Evolutionary conservation across 1,140 invertebrate genomes (phyloP).

Genomic region (Anagrus nilaparvatae): DNA sequence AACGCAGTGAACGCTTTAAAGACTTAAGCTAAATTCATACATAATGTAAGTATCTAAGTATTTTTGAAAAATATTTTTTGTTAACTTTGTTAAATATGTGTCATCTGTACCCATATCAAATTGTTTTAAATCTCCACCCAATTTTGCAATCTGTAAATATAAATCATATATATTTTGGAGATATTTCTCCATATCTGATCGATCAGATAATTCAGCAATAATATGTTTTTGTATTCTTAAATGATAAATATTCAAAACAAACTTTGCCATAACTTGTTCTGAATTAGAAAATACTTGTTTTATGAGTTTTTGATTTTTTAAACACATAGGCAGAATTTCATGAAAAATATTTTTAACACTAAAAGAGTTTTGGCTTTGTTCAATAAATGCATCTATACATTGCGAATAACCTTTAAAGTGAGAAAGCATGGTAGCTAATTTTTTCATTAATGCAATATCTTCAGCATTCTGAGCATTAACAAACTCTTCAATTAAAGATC

Average conservation of each 20-base stretch:
- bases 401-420: slow-evolving; percentile 95
- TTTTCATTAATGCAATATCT: slow-evolving; percentile 84
- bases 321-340: slow-evolving; percentile 83
- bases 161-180: slow-evolving; percentile 79
- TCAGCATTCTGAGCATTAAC: slow-evolving; percentile 73
- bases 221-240: slow-evolving; percentile 83
- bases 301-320: slow-evolving; percentile 79
- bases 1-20: no score
- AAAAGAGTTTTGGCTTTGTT: slow-evolving; percentile 81
- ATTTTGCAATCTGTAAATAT: slow-evolving; percentile 70
- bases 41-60: slow-evolving; percentile 69
- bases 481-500: slow-evolving; percentile 91
- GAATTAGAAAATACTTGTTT: slow-evolving; percentile 92
- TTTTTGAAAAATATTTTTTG: slow-evolving; percentile 73
- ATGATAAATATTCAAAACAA: slow-evolving; percentile 94
- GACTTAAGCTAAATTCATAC: no score
- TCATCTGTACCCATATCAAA: slow-evolving; percentile 76
- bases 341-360: slow-evolving; percentile 80
- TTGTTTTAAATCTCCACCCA: slow-evolving; percentile 59
- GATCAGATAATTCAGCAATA: slow-evolving; percentile 65
- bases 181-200: slow-evolving; percentile 77
- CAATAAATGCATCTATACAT: slow-evolving; percentile 94
- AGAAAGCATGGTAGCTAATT: slow-evolving; percentile 80
- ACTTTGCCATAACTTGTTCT: slow-evolving; percentile 96
- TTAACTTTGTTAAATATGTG: slow-evolving; percentile 68